Base-by-base conservation (phyloP, 1,140 invertebrate genomes). In the Ostrea edulis region DNA sequence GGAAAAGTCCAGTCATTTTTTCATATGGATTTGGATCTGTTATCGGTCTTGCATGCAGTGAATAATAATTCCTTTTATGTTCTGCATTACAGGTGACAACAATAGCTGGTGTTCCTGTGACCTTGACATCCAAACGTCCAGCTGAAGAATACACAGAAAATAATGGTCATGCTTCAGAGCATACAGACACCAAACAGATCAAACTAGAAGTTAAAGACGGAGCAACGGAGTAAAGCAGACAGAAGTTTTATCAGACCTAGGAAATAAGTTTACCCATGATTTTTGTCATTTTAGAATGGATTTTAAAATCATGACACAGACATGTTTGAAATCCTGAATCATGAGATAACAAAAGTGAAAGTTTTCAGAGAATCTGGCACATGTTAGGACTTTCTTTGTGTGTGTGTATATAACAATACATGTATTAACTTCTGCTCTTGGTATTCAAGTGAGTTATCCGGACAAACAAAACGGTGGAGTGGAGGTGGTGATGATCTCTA, bases 171-270 rank as follows among this genome's bases (percentile, higher is more conserved):
- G 29, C 55, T 44, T 58, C 58, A 35, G 87, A 90, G 20, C 89
- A 91, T 84, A 84, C 86, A 62, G 81, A 65, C 29, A 77, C 82
- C 62, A 92, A 92, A 90, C 89, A 89, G 82, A 85, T 92, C 14
- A 92, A 92, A 86, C 51, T 88, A 17, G 91, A 92, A 77, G 44
- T 88, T 8, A 90, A 88, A 82, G 88, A 89, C 20, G 90, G 89
- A 85, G 20, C 68, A 55, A 22, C 35, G 25, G 82, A 84, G 77
- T 84, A 68, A 54, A 83, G 55, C 14, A n/a, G 51, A 83, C 25
- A 8, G 25, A 25, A 77, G 25, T 77, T 77, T 77, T 77, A 77
- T 77, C 68, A 77, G 29, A 77, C 35, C 11, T 25, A 35, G 11
- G 11, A 12, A 29, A 11, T 12, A 14, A 25, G 22, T 29, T 77